Evolutionary conservation across 2,113 vertebrate species (phyloP), one percentile per base, ranked within the genome.

Genomic region (Ctenomys sociabilis): DNA sequence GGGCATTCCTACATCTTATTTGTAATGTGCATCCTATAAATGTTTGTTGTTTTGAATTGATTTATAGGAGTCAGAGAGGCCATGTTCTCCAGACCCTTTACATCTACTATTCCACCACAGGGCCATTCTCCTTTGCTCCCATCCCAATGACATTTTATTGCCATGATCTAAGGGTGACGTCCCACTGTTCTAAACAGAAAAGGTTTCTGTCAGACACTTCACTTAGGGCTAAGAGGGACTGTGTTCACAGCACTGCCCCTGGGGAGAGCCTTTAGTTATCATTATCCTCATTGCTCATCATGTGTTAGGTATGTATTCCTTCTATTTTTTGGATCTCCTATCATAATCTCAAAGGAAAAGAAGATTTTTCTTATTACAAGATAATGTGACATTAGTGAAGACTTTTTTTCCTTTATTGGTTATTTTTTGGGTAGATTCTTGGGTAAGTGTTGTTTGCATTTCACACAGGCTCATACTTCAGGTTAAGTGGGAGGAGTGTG

Each of bases 181-280:
- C 96, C 94, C 54, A 82, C 94, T 96, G 88, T 90, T 97, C 75
- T 87, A 87, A 93, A 94, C 21, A 82, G 77, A 96, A 88, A 72
- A 73, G 72, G 54, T 85, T 88, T 95, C 91, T 88, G 72, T 88
- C 88, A 92, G 92, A 91, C 66, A 66, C 91, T 92, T 95, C 80
- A 96, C 72, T 83, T 88, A 94, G 82, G 66, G 35, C n/a, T 43
- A 59, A 54, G 77, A 61, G 52, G 72, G 66, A 49, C 78, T 73
- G 37, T 93, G 54, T 95, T 95, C 70, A 94, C 59, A 90, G 32
- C 37, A 5, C 35, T 19, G 32, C 45, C 66, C 11, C 80, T 1
- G 7, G 49, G 40, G 90, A 88, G 92, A 88, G 81, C 68, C 94
- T 95, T 95, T 93, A 19, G 63, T 91, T 78, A 82, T 63, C 81